phyloP scores from a whole-genome alignment of 2,797 vertebrate species.

The Fundulus diaphanus region DNA sequence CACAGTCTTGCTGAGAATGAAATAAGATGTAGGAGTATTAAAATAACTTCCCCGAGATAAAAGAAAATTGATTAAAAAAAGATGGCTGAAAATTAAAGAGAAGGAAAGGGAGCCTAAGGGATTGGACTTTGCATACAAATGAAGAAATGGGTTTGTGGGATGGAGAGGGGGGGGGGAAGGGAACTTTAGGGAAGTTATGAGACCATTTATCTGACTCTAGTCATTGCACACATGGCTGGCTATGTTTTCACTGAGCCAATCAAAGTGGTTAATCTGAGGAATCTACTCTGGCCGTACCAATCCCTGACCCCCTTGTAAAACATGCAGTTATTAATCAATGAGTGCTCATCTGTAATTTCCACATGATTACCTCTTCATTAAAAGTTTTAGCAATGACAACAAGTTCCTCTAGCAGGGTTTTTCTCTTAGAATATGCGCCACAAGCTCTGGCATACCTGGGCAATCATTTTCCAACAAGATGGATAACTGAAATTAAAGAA shows the following conservation, averaged over 20 bases:
- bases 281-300: conserved; percentile 66
- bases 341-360: conserved; percentile 74
- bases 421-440: conserved; percentile 41
- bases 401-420: conserved; percentile 58
- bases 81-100: conserved; percentile 84
- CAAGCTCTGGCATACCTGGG: conserved; percentile 35
- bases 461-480: conserved; percentile 43
- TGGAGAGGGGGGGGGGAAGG: conserved; percentile 55
- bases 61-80: conserved; percentile 86
- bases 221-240: conserved; percentile 63
- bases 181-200: conserved; percentile 80
- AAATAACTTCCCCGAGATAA: conserved; percentile 85
- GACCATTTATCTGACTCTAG: conserved; percentile 79
- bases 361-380: conserved; percentile 77
- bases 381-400: conserved; percentile 52
- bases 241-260: conserved; percentile 78
- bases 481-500: conserved; percentile 63
- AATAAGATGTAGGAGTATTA: conserved; percentile 86
- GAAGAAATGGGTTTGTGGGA: conserved; percentile 66
- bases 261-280: conserved; percentile 71
- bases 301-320: conserved; percentile 76
- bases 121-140: conserved; percentile 83
- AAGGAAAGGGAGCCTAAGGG: conserved; percentile 78
- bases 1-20: conserved; percentile 83
- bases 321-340: conserved; percentile 76